phyloP scores from a whole-genome alignment of 2,113 vertebrate species.

The Eulacestoma nigropectus region DNA sequence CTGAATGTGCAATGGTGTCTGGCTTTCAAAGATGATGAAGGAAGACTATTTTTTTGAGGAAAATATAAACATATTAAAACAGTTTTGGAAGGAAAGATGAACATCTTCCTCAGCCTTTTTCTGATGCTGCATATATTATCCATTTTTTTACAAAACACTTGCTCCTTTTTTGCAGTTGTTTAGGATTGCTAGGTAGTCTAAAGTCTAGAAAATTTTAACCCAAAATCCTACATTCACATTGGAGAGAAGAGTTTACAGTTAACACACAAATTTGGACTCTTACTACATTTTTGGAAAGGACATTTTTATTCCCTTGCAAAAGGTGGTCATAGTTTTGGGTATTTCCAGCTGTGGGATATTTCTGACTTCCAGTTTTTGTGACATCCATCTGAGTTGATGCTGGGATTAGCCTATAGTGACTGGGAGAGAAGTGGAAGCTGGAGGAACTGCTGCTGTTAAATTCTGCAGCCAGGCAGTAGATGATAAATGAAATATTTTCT shows the following conservation, averaged over 20 bases:
- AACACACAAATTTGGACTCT: not conserved
- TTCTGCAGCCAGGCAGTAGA: not conserved
- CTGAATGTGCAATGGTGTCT: not conserved
- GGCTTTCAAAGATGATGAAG: not conserved
- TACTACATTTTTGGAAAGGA: not conserved
- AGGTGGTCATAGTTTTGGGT: not conserved
- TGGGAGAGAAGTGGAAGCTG: not conserved
- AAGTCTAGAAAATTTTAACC: not conserved
- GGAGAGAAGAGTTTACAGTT: not conserved
- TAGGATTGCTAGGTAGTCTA: not conserved
- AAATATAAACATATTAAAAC: not conserved
- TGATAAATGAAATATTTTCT: not conserved
- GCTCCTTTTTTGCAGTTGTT: not conserved
- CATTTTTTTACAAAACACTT: not conserved
- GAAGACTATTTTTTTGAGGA: not conserved
- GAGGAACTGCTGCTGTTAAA: not conserved
- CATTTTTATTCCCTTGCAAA: not conserved
- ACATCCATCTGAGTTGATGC: not conserved
- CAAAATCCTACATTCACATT: rapidly evolving
- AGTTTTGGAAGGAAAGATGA: not conserved
- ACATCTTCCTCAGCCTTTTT: not conserved
- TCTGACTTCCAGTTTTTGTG: not conserved
- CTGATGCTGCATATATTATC: not conserved
- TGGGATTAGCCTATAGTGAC: not conserved
- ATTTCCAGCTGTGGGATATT: not conserved